Evolutionary conservation across 2,888 invertebrate species (phyloP), one percentile per base, ranked within the genome.

Genomic region (Thecocarcelia acutangulata): DNA sequence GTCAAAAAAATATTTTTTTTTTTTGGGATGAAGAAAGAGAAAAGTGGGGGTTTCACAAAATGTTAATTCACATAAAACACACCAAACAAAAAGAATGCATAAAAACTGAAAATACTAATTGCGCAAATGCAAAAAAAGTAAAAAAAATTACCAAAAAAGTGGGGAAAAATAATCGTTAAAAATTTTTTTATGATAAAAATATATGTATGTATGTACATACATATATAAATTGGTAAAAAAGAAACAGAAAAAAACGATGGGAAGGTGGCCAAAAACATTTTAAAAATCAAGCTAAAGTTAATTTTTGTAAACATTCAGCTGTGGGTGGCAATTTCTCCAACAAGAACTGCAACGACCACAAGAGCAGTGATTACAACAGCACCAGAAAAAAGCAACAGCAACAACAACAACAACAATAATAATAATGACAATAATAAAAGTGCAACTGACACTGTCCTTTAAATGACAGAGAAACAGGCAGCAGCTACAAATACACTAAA

Each of bases 121-220:
- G 85, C 87, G 85, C 85, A 86, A 85, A 85, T 84, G 85, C 84
- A 82, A 85, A 86, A 86, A 85, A 86, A 83, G 74, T 74, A 70
- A 48, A 54, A 74, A 76, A 63, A 84, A 58, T 48, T 33, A 9
- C 48, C 77, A 15, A 77, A 82, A 82, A 80, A 33, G 9, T 78
- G 64, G 63, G 58, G 56, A 69, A 80, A 79, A 74, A 80, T 69
- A 80, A 61, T 59, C 46, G 61, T 61, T 59, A 68, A 76, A 63
- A 52, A 13, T 21, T 61, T 15, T 33, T 64, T 74, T 40, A 52
- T 52, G 52, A 21, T 17, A 28, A 59, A 75, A 63, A 59, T 28
- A 61, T 15, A 21, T 48, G 42, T 28, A 28, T 28, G 6, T 4
- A 69, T 64, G 44, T 56, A 63, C 37, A 52, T 54, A 44, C 15